A percentile compares a stretch with the other conserved stretches of the same genome.
Evolutionary conservation across 2,888 invertebrate species (phyloP).

Genomic region (Dolichopus griseipennis): DNA sequence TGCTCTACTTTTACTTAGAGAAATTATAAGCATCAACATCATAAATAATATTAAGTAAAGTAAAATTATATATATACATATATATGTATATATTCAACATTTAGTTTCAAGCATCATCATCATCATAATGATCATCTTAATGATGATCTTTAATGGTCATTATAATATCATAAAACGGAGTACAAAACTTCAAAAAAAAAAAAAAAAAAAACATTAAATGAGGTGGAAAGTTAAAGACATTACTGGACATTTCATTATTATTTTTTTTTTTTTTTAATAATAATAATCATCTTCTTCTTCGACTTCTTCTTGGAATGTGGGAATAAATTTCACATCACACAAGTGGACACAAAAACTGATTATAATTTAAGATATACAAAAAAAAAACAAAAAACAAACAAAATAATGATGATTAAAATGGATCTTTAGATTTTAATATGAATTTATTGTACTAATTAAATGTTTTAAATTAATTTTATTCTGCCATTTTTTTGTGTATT

Average conservation of each 20-base stretch:
- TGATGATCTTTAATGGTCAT: background rate
- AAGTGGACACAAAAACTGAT: background rate
- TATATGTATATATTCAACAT: no score
- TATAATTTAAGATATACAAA: no score
- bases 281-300: no score
- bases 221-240: conserved; percentile 6
- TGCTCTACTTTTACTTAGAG: background rate
- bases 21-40: background rate
- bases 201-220: background rate
- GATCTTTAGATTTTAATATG: no score
- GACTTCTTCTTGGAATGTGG: background rate
- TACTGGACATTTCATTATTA: background rate
- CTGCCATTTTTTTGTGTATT: no score
- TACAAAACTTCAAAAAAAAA: no score
- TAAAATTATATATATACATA: background rate
- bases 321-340: background rate
- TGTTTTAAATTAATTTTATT: no score
- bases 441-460: no score
- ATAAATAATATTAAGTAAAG: background rate
- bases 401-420: no score
- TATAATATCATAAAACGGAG: background rate
- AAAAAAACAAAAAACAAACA: no score
- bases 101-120: background rate
- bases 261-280: no score
- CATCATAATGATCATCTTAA: background rate